Conservation (phyloP, 2,113 vertebrate genomes). For the Cephalopterus ornatus region DNA sequence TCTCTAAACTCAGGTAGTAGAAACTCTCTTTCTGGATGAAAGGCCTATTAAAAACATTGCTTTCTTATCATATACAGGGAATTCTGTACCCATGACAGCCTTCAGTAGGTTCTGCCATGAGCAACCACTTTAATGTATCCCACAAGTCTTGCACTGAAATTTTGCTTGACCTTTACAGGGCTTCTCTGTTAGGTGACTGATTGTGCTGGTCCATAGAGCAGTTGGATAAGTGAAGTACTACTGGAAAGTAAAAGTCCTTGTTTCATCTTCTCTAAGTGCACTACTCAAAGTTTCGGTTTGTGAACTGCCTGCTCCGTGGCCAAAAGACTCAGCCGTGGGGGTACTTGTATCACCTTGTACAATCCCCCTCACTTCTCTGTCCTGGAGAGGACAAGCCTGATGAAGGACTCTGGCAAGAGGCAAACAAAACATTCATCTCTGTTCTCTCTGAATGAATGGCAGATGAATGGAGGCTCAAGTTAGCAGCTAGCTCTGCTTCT, state of each 20-base stretch:
- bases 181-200: background rate
- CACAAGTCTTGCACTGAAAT: background rate
- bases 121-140: background rate
- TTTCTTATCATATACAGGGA: background rate
- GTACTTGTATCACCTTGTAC: background rate
- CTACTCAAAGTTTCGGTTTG: background rate
- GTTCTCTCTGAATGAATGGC: background rate
- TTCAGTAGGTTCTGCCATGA: background rate
- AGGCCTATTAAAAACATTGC: background rate
- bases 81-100: background rate
- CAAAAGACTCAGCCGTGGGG: background rate
- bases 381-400: background rate
- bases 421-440: rapidly evolving
- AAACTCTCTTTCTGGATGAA: background rate
- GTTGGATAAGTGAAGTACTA: background rate
- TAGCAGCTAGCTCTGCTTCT: background rate
- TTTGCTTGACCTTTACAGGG: background rate
- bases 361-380: background rate
- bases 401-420: background rate
- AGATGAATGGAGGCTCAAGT: background rate
- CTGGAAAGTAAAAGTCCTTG: background rate
- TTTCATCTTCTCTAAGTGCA: background rate
- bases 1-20: background rate
- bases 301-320: background rate
- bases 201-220: background rate